Base-by-base conservation (phyloP, 1,140 invertebrate genomes). In the Drosophila neocordata region DNA sequence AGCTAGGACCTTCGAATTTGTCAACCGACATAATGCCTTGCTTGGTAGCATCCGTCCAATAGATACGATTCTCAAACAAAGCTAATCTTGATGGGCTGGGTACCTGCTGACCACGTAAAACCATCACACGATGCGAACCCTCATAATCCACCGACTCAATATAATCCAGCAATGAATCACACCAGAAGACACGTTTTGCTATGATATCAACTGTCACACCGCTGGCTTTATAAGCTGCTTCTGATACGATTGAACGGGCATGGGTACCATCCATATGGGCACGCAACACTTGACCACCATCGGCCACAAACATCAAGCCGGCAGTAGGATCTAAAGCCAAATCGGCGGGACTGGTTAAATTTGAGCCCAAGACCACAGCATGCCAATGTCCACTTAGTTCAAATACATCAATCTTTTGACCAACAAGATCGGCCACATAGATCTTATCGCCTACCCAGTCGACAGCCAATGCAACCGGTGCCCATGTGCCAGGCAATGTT, bases 61-160 rank as follows among this genome's bases (percentile, higher is more conserved):
- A 99, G 1, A 99, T 94, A 34, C 95, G 93, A 85, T 97, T 97
- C 92, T 99, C 98, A 92, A 98, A 99, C 0, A 98, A 90, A 0
- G 97, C 95, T 5, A 99, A 87, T 20, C 96, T 93, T 0, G 96
- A 95, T 0, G 97, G 97, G 13, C 96, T 96, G 1, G 98, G 98
- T 0, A 98, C 97, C 58, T 96, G 94, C 58, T 96, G 95, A 15
- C 97, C 96, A 64, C 96, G 92, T 0, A 97, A 90, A 1, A 98
- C 95, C 83, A 97, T 93, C 44, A 96, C 95, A 37, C 97, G 93
- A 67, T 96, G 94, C 13, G 94, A 93, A 0, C 98, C 99, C 67
- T 98, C 95, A 89, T 99, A 99, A 90, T 99, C 97, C 1, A 98
- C 97, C 0, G 97, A 98, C 90, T 99, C 98, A 70, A 99, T 99